Evolutionary conservation across 2,113 vertebrate species (phyloP).

Genomic region (Platichthys flesus): DNA sequence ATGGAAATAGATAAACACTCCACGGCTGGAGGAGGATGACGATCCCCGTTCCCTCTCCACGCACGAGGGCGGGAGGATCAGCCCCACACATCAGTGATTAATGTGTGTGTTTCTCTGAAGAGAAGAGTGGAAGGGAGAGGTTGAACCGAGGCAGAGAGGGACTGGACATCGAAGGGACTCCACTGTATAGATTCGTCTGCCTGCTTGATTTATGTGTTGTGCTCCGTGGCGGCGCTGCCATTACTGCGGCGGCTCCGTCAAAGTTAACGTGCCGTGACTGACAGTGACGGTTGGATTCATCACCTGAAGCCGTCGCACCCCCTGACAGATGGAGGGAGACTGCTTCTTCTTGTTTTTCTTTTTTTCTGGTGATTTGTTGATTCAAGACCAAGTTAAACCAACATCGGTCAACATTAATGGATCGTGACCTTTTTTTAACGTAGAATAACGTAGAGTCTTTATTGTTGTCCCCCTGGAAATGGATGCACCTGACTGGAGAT

Average conservation of each 20-base stretch:
- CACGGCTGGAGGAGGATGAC: not conserved
- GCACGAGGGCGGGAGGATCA: slow-evolving; percentile 51
- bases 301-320: slow-evolving; percentile 8
- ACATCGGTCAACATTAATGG: not conserved
- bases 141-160: not conserved
- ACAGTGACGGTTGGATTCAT: slow-evolving; percentile 43
- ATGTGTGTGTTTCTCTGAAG: slow-evolving; percentile 49
- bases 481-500: too few species aligned
- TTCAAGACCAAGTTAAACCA: not conserved
- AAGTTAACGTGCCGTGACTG: slow-evolving; percentile 33
- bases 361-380: not conserved
- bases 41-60: slow-evolving; percentile 14
- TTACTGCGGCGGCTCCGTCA: slow-evolving; percentile 9
- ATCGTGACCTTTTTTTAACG: not conserved
- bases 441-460: too few species aligned
- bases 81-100: slow-evolving; percentile 59
- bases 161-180: slow-evolving; percentile 33
- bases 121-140: not conserved
- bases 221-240: not conserved
- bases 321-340: not conserved
- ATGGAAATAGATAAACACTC: slow-evolving; percentile 66
- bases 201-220: slow-evolving; percentile 49
- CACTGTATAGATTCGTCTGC: slow-evolving; percentile 46
- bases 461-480: too few species aligned
- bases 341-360: not conserved